Conservation (phyloP, 2,113 vertebrate genomes). For the Ondatra zibethicus region DNA sequence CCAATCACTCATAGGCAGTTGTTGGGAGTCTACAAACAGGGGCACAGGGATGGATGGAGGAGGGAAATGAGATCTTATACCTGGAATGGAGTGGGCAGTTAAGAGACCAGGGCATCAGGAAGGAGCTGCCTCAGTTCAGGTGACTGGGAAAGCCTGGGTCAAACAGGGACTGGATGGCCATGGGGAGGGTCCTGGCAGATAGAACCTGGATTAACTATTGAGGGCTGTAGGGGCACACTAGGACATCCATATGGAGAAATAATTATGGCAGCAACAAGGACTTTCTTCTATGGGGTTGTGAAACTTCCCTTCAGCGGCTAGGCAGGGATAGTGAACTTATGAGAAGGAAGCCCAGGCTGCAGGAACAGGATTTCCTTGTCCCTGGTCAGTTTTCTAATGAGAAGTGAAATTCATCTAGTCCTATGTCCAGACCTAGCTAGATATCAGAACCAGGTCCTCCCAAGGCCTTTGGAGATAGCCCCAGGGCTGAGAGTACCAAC, state of each 20-base stretch:
- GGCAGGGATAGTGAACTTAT: too few relatives aligned
- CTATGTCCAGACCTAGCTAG: neutral
- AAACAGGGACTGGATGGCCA: neutral
- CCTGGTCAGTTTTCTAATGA: too few relatives aligned
- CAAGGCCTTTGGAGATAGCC: neutral
- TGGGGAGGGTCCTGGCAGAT: neutral
- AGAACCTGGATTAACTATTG: neutral
- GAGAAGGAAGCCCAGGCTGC: neutral
- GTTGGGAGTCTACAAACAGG: neutral
- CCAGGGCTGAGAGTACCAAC: accelerated
- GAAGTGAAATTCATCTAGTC: neutral
- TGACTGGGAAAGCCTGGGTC: neutral
- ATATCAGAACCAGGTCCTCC: too few relatives aligned
- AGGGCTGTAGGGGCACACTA: too few relatives aligned
- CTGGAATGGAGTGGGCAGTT: neutral
- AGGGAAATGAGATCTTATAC: neutral
- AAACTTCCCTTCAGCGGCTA: neutral
- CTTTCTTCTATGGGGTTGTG: neutral
- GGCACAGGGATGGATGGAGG: neutral
- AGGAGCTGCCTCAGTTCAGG: neutral
- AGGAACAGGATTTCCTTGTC: too few relatives aligned
- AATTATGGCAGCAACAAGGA: accelerated
- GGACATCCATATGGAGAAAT: neutral
- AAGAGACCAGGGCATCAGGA: neutral
- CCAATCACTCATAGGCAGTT: neutral